Conservation (phyloP, 2,888 invertebrate species). For the Fragum sueziense region DNA sequence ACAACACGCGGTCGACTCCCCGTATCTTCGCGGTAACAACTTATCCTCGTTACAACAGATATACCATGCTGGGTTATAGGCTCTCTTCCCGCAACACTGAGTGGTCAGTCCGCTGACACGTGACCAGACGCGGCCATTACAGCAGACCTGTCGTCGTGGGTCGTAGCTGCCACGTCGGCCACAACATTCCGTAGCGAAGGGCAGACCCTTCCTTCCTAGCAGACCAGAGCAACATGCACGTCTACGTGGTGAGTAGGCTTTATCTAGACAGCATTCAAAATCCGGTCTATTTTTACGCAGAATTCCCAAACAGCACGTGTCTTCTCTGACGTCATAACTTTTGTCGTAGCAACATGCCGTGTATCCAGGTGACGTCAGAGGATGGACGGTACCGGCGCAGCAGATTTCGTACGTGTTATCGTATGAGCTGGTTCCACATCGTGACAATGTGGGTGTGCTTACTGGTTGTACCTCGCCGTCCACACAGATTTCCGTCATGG, state of each 20-base stretch:
- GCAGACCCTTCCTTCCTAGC: conserved; percentile 4
- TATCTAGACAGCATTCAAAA: conserved; percentile 24
- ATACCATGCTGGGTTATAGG: conserved; percentile 22
- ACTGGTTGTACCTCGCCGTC: background rate
- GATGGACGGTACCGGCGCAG: conserved; percentile 16
- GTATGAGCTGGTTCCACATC: conserved; percentile 6
- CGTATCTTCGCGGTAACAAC: conserved; percentile 16
- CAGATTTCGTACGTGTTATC: conserved; percentile 25
- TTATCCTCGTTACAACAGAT: conserved; percentile 37
- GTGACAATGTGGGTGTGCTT: background rate
- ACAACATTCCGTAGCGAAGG: conserved; percentile 33
- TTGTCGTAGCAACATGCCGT: conserved; percentile 23
- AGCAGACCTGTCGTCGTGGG: conserved; percentile 33
- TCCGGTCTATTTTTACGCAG: background rate
- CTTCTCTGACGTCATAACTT: conserved; percentile 15
- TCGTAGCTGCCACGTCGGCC: conserved; percentile 16
- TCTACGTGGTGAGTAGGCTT: conserved; percentile 12
- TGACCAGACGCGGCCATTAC: conserved; percentile 18
- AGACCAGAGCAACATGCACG: conserved; percentile 37
- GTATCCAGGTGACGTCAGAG: background rate
- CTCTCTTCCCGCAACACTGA: conserved; percentile 30
- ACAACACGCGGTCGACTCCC: conserved; percentile 35
- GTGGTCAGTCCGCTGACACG: conserved; percentile 25
- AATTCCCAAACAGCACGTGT: conserved; percentile 27
- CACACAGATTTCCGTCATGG: background rate